phyloP scores from a whole-genome alignment of 2,888 invertebrate genomes.

The Drosophila mimica region DNA sequence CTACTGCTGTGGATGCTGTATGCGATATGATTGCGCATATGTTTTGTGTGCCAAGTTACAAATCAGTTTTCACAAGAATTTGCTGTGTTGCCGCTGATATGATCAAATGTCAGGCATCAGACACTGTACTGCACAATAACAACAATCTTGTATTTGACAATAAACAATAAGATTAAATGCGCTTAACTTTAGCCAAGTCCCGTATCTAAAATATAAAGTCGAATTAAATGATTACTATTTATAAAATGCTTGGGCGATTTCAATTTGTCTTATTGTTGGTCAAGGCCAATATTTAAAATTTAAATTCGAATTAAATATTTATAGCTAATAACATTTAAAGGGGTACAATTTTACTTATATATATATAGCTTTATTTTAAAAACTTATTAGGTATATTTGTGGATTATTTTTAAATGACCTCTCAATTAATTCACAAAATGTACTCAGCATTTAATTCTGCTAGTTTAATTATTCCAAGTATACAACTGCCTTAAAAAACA shows the following conservation, averaged over 20 bases:
- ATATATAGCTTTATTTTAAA: not conserved
- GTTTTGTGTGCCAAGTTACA: slow-evolving; percentile 68
- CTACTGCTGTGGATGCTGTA: slow-evolving; percentile 32
- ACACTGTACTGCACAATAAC: slow-evolving; percentile 43
- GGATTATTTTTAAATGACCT: not conserved
- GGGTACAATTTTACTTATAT: not conserved
- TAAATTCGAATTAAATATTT: not conserved
- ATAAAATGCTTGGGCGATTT: not conserved
- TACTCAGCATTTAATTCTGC: not conserved
- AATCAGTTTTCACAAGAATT: slow-evolving; percentile 69
- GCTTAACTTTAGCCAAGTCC: not conserved
- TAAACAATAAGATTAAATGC: not conserved
- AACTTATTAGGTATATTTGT: not conserved
- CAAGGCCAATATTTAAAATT: not conserved
- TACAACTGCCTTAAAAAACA: not conserved
- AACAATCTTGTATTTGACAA: not conserved
- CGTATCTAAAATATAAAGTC: not conserved
- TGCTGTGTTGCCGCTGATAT: slow-evolving; percentile 46
- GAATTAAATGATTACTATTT: not conserved
- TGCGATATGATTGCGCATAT: slow-evolving; percentile 60
- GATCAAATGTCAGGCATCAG: slow-evolving; percentile 58
- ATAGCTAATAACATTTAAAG: too few relatives aligned
- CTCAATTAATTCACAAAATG: not conserved
- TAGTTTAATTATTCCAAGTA: not conserved
- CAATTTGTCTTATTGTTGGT: not conserved